Evolutionary conservation across 2,797 vertebrate species (phyloP).

Genomic region (Sebastes kiyomatsui): DNA sequence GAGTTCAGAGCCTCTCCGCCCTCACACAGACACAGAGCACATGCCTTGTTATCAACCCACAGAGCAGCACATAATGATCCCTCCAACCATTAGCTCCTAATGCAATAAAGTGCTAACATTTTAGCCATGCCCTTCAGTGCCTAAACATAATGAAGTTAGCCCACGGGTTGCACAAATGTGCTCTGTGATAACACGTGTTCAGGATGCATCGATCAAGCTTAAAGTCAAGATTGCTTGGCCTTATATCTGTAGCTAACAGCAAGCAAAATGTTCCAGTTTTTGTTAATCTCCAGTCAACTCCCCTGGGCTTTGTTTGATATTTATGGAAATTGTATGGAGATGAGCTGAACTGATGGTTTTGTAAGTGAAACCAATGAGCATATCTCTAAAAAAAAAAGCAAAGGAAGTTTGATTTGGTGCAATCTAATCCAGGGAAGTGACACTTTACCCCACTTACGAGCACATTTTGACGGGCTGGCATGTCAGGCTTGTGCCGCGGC

Average conservation of each 20-base stretch:
- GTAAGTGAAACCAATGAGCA: slow-evolving; percentile 14
- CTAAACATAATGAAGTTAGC: slow-evolving; percentile 71
- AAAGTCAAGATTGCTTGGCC: slow-evolving; percentile 27
- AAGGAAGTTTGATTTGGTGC: slow-evolving; percentile 32
- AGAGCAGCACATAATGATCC: slow-evolving; percentile 74
- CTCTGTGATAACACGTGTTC: slow-evolving; percentile 54
- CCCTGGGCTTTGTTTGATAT: slow-evolving; percentile 49
- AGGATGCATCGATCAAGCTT: slow-evolving; percentile 58
- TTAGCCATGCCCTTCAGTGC: slow-evolving; percentile 70
- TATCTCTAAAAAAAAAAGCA: slow-evolving; percentile 17
- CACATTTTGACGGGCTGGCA: slow-evolving; percentile 30
- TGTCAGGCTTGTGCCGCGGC: slow-evolving; percentile 15
- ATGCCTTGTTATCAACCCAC: slow-evolving; percentile 80
- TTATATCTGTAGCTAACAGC: slow-evolving; percentile 43
- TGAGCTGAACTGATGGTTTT: slow-evolving; percentile 42
- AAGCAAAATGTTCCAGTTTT: slow-evolving; percentile 31
- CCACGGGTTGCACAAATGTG: slow-evolving; percentile 63
- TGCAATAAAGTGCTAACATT: slow-evolving; percentile 75
- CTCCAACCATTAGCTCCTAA: slow-evolving; percentile 76
- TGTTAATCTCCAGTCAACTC: slow-evolving; percentile 36
- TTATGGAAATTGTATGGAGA: slow-evolving; percentile 59
- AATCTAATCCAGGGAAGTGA: slow-evolving; percentile 38
- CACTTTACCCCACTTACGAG: slow-evolving; percentile 30
- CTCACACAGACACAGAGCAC: slow-evolving; percentile 74
- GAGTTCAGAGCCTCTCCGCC: slow-evolving; percentile 73